Evolutionary conservation across 2,113 vertebrate genomes (phyloP).

Genomic region (Herpailurus yagouaroundi): DNA sequence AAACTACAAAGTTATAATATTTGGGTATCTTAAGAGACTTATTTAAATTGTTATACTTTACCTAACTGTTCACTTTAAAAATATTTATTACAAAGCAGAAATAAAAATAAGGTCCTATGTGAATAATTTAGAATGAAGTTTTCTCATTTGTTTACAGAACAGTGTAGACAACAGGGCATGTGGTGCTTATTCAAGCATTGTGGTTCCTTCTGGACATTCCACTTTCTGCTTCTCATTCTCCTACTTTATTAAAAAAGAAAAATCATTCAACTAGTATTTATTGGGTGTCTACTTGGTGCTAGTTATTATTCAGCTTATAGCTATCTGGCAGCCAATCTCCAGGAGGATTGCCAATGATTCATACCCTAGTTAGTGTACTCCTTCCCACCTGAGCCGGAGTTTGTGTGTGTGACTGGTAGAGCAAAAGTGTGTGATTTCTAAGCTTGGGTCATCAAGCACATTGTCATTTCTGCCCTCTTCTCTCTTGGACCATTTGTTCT

Average conservation of each 20-base stretch:
- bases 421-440: not conserved
- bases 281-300: not conserved
- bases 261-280: not conserved
- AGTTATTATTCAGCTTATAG: not conserved
- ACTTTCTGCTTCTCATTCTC: not conserved
- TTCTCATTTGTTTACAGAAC: not conserved
- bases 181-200: not conserved
- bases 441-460: not conserved
- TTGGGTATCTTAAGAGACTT: not conserved
- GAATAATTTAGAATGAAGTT: not conserved
- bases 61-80: not conserved
- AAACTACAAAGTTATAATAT: not conserved
- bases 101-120: not conserved
- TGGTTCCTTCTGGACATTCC: not conserved
- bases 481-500: not conserved
- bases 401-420: not conserved
- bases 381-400: not conserved
- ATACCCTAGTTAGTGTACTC: not conserved
- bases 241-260: not conserved
- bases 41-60: not conserved
- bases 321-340: not conserved
- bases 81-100: not conserved
- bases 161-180: fast-evolving
- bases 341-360: too few species aligned
- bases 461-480: not conserved